These are phyloP conservation scores for Ommatoiulus sabulosus DNA, from an alignment of 2,888 invertebrate genomes.

Conservation along the genomic window DNA sequence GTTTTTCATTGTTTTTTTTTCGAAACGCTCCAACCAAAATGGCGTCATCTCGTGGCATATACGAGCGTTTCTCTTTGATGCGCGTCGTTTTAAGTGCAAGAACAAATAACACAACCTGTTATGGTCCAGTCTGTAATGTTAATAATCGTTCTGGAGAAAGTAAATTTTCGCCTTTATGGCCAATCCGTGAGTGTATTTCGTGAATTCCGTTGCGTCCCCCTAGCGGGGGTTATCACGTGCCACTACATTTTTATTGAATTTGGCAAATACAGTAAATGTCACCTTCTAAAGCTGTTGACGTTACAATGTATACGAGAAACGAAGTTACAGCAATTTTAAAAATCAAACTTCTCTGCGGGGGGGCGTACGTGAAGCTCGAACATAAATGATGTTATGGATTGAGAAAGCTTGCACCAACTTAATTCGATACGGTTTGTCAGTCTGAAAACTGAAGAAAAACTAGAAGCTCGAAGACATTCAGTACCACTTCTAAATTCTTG, in stretches of 20 bases:
- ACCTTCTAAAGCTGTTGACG: not conserved
- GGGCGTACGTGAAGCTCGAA: too few relatives aligned
- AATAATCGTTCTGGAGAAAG: not conserved
- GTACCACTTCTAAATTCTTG: too few relatives aligned
- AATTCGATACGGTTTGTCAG: too few relatives aligned
- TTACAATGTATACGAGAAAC: too few relatives aligned
- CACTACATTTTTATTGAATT: not conserved
- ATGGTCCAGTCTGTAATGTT: not conserved
- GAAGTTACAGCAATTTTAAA: not conserved
- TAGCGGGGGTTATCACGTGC: not conserved
- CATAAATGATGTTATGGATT: too few relatives aligned
- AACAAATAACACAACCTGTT: not conserved
- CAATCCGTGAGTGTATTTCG: not conserved
- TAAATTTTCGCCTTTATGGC: slow-evolving; percentile 24
- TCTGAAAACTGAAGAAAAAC: too few relatives aligned
- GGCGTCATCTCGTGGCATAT: too few relatives aligned
- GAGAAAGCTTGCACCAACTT: too few relatives aligned
- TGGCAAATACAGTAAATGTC: slow-evolving; percentile 8
- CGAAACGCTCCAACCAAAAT: too few relatives aligned
- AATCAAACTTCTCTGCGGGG: not conserved
- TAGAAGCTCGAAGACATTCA: too few relatives aligned
- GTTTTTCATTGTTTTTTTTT: slow-evolving; percentile 18
- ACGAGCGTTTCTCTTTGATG: not conserved
- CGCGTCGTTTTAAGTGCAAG: not conserved
- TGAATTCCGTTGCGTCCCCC: too few relatives aligned